phyloP scores from a whole-genome alignment of 2,797 vertebrate species.

The Nannoperca obscura region DNA sequence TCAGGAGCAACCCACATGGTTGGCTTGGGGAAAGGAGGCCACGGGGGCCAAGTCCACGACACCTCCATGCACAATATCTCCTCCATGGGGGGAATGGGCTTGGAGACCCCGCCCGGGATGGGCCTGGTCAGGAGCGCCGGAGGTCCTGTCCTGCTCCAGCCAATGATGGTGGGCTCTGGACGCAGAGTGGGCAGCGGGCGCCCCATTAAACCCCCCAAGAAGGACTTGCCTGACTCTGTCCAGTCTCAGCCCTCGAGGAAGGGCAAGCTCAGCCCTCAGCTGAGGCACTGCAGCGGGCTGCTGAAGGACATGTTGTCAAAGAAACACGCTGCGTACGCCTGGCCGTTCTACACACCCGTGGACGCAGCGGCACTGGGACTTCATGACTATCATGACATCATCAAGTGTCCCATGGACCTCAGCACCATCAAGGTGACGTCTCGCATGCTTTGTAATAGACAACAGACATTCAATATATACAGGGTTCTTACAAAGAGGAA shows the following conservation, averaged over 20 bases:
- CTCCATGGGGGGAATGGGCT: slow-evolving; percentile 81
- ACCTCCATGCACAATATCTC: slow-evolving; percentile 86
- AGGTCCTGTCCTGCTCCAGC: slow-evolving; percentile 85
- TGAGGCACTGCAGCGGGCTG: slow-evolving; percentile 93
- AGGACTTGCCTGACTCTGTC: slow-evolving; percentile 92
- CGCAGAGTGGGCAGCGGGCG: slow-evolving; percentile 92
- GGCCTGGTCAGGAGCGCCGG: slow-evolving; percentile 78
- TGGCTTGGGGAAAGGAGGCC: slow-evolving; percentile 85
- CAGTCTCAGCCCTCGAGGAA: slow-evolving; percentile 90
- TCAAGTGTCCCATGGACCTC: slow-evolving; percentile 97
- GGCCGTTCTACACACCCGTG: slow-evolving; percentile 92
- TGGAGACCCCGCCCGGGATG: slow-evolving; percentile 81
- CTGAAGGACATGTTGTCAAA: slow-evolving; percentile 94
- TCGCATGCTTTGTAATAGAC: not conserved
- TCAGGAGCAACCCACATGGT: slow-evolving; percentile 83
- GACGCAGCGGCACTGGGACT: slow-evolving; percentile 89
- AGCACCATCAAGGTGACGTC: slow-evolving; percentile 90
- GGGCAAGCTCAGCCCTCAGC: slow-evolving; percentile 90
- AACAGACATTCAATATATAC: too few relatives aligned
- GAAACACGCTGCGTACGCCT: slow-evolving; percentile 90
- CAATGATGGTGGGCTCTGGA: slow-evolving; percentile 70
- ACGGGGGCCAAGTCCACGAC: slow-evolving; percentile 83
- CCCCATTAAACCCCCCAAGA: slow-evolving; percentile 94
- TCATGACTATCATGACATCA: slow-evolving; percentile 96
- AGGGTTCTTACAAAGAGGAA: too few relatives aligned